Conservation (phyloP, 2,888 invertebrate genomes). For the Leptura quadrifasciata region DNA sequence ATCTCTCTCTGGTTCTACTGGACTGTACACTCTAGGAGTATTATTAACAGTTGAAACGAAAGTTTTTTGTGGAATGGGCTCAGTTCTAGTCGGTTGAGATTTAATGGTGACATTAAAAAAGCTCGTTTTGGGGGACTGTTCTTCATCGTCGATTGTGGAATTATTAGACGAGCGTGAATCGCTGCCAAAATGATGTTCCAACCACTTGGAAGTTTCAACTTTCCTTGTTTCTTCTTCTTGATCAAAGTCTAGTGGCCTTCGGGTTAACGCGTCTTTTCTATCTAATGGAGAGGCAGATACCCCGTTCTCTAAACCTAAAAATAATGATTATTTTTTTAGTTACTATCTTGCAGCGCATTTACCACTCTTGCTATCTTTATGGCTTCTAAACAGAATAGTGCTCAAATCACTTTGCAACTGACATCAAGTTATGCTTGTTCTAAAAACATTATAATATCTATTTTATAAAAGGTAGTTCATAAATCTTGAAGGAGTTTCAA, state of each 20-base stretch:
- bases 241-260: constrained; percentile 88
- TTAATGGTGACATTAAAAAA: constrained; percentile 88
- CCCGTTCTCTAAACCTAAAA: constrained; percentile 65
- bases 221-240: constrained; percentile 93
- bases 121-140: constrained; percentile 79
- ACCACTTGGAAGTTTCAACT: constrained; percentile 93
- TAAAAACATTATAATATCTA: no score
- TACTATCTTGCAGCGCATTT: not conserved
- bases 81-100: constrained; percentile 76
- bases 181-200: constrained; percentile 93
- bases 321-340: constrained; percentile 35
- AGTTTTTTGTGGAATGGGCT: constrained; percentile 57
- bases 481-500: no score
- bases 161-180: constrained; percentile 87
- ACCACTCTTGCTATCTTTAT: not conserved
- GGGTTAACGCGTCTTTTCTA: constrained; percentile 88
- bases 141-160: constrained; percentile 80
- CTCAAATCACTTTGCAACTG: no score
- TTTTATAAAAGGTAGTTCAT: no score
- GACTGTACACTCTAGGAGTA: constrained; percentile 70
- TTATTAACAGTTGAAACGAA: constrained; percentile 62
- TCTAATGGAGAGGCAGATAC: constrained; percentile 74
- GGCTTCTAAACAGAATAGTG: no score
- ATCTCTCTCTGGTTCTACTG: constrained; percentile 74
- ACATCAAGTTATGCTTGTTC: no score